phyloP scores from a whole-genome alignment of 2,888 invertebrate genomes.

The Drosophila subquinaria region DNA sequence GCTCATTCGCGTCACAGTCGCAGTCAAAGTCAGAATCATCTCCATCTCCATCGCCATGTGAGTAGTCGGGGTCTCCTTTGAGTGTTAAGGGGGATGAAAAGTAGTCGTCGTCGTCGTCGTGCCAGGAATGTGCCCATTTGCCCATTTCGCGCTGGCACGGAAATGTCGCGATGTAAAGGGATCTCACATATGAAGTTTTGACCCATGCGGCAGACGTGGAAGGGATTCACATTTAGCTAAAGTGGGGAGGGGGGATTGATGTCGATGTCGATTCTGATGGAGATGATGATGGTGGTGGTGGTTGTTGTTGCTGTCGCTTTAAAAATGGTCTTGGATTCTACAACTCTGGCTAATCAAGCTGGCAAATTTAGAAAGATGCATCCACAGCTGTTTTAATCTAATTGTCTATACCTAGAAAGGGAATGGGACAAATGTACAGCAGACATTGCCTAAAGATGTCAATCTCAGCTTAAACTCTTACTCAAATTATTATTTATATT shows the following conservation, averaged over 20 bases:
- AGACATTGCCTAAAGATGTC: neutral
- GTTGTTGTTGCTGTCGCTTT: slow-evolving; percentile 28
- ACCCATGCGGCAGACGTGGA: slow-evolving; percentile 32
- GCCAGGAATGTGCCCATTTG: slow-evolving; percentile 19
- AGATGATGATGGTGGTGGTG: slow-evolving; percentile 3
- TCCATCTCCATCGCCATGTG: neutral
- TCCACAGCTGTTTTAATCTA: neutral
- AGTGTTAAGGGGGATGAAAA: slow-evolving; percentile 41
- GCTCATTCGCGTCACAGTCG: slow-evolving; percentile 22
- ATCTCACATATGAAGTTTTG: slow-evolving; percentile 45
- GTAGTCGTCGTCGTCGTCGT: slow-evolving; percentile 27
- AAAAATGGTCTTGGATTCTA: slow-evolving; percentile 10
- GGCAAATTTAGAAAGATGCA: neutral
- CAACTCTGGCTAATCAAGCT: slow-evolving; percentile 9
- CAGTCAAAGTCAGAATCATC: neutral
- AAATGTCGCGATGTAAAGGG: slow-evolving; percentile 34
- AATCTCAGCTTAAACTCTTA: neutral
- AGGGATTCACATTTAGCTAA: neutral
- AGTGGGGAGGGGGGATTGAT: neutral
- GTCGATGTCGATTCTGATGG: slow-evolving; percentile 10
- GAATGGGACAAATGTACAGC: neutral
- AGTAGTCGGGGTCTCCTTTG: slow-evolving; percentile 14
- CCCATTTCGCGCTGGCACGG: slow-evolving; percentile 24
- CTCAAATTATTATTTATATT: neutral
- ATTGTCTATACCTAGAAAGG: neutral